Conservation (phyloP, 92 coral and sea anemone genomes). For the Ricordea florida region DNA sequence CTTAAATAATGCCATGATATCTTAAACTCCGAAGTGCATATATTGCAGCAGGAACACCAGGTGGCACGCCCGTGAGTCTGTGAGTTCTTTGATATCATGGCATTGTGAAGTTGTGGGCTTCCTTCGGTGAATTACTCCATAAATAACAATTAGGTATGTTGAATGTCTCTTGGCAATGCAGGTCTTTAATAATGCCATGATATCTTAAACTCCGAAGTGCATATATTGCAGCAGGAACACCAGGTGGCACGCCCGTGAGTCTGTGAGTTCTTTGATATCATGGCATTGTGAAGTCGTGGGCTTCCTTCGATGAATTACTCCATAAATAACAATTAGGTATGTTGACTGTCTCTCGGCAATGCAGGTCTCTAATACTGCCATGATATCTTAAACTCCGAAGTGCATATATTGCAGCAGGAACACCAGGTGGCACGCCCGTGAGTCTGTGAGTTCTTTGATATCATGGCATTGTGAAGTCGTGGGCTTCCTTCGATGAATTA, state of each 20-base stretch:
- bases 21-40: too few species aligned
- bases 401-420: too few species aligned
- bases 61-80: too few species aligned
- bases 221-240: conserved; percentile 1
- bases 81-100: too few species aligned
- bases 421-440: too few species aligned
- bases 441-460: too few species aligned
- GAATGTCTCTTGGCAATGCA: background rate
- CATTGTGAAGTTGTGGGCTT: too few species aligned
- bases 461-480: too few species aligned
- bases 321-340: background rate
- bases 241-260: conserved; percentile 1
- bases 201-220: background rate
- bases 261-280: background rate
- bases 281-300: background rate
- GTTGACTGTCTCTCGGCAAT: background rate
- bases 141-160: background rate
- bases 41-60: too few species aligned
- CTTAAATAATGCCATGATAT: too few species aligned
- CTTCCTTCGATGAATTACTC: background rate
- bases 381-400: too few species aligned
- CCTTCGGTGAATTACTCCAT: background rate
- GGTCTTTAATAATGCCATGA: conserved; percentile 1
- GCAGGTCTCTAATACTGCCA: too few species aligned
- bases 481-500: background rate